Evolutionary conservation across 2,888 invertebrate genomes (phyloP).

Genomic region (Gastrophysa polygoni): DNA sequence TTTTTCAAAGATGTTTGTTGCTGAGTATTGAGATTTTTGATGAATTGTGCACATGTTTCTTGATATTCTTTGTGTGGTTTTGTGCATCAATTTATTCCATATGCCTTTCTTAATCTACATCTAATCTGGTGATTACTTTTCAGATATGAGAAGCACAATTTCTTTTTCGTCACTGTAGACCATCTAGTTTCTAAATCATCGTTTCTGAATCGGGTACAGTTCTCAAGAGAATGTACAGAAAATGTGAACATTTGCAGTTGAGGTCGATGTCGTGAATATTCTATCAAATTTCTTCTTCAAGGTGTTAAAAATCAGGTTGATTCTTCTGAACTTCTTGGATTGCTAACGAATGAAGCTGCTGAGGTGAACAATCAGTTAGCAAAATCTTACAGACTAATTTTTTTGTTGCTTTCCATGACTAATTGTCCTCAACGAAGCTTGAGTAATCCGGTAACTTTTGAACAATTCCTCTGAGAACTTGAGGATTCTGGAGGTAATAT

Average conservation of each 20-base stretch:
- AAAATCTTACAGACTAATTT: not conserved
- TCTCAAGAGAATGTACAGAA: not conserved
- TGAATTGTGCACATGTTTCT: not conserved
- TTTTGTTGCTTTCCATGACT: not conserved
- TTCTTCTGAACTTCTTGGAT: not conserved
- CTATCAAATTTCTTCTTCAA: not conserved
- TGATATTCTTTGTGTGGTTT: not conserved
- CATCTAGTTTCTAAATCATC: not conserved
- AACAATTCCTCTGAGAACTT: not conserved
- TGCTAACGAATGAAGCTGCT: slow-evolving; percentile 4
- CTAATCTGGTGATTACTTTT: too few relatives aligned
- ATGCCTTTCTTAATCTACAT: not conserved
- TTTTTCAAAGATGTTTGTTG: not conserved
- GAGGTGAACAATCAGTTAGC: slow-evolving; percentile 3
- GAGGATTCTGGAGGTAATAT: slow-evolving; percentile 1
- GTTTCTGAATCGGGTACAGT: not conserved
- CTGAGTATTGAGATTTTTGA: not conserved
- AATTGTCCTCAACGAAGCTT: slow-evolving; percentile 1
- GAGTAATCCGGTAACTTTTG: not conserved
- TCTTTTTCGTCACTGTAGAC: not conserved
- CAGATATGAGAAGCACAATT: too few relatives aligned
- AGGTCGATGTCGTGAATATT: not conserved
- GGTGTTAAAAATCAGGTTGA: not conserved
- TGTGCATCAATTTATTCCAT: not conserved
- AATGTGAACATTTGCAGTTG: slow-evolving; percentile 12